Evolutionary conservation across 1,140 invertebrate species (phyloP).

Genomic region (Ceratosolen solmsi): DNA sequence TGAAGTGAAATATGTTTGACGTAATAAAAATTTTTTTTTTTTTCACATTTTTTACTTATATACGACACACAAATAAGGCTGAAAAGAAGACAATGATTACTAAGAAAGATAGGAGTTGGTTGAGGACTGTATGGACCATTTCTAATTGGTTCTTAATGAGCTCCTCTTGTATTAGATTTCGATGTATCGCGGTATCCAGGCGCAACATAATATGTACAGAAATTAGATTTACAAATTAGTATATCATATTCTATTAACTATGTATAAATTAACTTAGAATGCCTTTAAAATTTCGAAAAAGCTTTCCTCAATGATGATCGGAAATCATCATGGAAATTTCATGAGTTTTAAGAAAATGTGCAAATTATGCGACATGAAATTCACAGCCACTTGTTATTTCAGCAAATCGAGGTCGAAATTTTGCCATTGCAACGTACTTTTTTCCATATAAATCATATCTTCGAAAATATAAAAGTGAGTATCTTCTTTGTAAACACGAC

Average conservation of each 20-base stretch:
- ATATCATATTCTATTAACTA: background rate
- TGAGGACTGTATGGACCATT: conserved; percentile 71
- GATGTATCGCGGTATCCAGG: background rate
- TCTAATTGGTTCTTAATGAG: conserved; percentile 61
- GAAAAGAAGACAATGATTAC: conserved; percentile 51
- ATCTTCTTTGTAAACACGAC: too few species aligned
- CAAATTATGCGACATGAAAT: background rate
- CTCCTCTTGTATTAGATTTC: conserved; percentile 31
- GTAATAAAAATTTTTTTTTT: conserved; percentile 2
- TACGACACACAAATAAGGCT: conserved; percentile 28
- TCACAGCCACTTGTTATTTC: background rate
- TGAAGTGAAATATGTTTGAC: conserved; percentile 20
- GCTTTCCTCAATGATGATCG: conserved; percentile 7
- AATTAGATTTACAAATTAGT: background rate
- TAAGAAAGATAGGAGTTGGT: conserved; percentile 56
- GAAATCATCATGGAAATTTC: background rate
- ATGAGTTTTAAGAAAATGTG: background rate
- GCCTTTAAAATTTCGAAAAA: conserved; percentile 49
- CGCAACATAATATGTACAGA: conserved; percentile 11
- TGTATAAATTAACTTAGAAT: background rate
- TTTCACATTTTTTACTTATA: background rate
- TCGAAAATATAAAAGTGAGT: too few species aligned
- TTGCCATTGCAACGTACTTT: background rate
- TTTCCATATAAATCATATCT: background rate
- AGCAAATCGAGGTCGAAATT: conserved; percentile 5